phyloP scores from a whole-genome alignment of 2,797 vertebrate species.

The Sebastolobus alascanus region DNA sequence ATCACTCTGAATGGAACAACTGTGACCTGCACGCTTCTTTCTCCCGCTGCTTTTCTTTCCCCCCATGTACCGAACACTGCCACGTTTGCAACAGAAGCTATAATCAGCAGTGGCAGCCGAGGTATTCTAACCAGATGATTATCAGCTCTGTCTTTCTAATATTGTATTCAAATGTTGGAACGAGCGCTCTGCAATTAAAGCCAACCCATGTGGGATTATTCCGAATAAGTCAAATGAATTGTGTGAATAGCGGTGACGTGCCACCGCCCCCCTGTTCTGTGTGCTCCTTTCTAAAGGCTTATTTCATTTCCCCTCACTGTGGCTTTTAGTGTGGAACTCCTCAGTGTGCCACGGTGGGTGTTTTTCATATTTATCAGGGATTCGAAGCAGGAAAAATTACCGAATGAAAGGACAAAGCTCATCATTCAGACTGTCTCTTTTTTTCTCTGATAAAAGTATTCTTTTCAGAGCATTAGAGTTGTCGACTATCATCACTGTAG shows the following conservation, averaged over 20 bases:
- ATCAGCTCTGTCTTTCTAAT: conserved; percentile 33
- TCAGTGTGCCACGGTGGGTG: background rate
- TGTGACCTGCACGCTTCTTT: background rate
- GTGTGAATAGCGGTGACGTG: conserved; percentile 14
- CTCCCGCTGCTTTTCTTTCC: conserved; percentile 24
- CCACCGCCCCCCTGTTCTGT: background rate
- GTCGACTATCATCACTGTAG: background rate
- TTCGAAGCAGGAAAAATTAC: conserved; percentile 7
- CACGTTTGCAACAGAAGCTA: conserved; percentile 12
- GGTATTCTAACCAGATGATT: conserved; percentile 39
- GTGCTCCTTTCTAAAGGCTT: conserved; percentile 18
- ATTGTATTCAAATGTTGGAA: conserved; percentile 40
- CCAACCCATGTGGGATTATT: conserved; percentile 25
- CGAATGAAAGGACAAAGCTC: conserved; percentile 24
- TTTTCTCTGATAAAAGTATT: background rate
- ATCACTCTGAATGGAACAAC: background rate
- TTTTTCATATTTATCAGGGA: conserved; percentile 33
- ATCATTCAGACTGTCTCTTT: background rate
- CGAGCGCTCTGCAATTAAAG: conserved; percentile 39
- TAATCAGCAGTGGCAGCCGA: conserved; percentile 17
- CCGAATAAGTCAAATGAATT: conserved; percentile 13
- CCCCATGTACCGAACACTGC: background rate
- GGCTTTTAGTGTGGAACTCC: background rate
- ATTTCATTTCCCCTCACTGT: conserved; percentile 13
- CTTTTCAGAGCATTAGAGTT: background rate